Evolutionary conservation across 2,113 vertebrate genomes (phyloP).

Genomic region (Antennarius striatus): DNA sequence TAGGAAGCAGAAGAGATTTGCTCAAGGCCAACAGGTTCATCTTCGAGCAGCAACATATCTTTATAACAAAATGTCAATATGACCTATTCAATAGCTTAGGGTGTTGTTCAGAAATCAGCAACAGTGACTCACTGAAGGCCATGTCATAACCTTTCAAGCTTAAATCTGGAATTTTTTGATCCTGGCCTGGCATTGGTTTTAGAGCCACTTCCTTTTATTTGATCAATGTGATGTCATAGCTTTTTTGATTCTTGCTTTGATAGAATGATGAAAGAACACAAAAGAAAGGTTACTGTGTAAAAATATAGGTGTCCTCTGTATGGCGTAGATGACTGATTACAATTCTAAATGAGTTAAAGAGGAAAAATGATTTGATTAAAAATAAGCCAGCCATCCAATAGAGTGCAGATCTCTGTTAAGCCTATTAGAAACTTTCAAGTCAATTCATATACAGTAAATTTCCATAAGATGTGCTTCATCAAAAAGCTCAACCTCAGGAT

Average conservation of each 20-base stretch:
- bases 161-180: constrained; percentile 42
- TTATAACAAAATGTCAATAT: constrained; percentile 38
- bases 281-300: constrained; percentile 24
- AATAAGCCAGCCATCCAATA: too few relatives aligned
- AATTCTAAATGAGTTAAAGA: too few relatives aligned
- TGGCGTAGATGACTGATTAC: neutral
- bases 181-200: constrained; percentile 30
- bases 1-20: constrained; percentile 33
- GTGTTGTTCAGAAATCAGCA: constrained; percentile 28
- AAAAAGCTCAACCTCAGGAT: too few relatives aligned
- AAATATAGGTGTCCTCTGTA: neutral
- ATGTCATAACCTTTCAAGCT: constrained; percentile 31
- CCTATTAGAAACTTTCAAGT: too few relatives aligned
- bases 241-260: constrained; percentile 30
- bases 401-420: too few relatives aligned
- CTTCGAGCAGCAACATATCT: constrained; percentile 3
- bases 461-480: too few relatives aligned
- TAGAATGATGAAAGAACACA: constrained; percentile 32
- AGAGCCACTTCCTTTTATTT: constrained; percentile 23
- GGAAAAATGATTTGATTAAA: too few relatives aligned
- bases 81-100: constrained; percentile 10
- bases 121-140: constrained; percentile 23
- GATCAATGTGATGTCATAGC: constrained; percentile 45
- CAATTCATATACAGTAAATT: too few relatives aligned
- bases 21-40: constrained; percentile 6